Conservation (phyloP, 1,140 invertebrate genomes). For the Heliconius nattereri region DNA sequence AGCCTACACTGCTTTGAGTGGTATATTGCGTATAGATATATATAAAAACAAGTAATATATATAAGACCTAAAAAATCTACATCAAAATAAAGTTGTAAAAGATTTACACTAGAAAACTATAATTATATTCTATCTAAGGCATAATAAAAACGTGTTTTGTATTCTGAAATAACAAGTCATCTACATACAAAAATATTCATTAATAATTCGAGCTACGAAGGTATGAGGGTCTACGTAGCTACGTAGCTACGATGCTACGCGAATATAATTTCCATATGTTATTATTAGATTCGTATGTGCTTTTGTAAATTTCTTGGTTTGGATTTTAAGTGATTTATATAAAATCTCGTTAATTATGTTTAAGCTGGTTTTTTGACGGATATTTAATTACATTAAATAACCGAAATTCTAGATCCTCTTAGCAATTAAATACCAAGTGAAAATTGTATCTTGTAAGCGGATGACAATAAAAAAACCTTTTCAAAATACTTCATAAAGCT, state of each 20-base stretch:
- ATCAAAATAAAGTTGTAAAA: neutral
- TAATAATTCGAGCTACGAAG: constrained; percentile 11
- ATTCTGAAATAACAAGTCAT: constrained; percentile 20
- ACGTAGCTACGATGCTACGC: constrained; percentile 10
- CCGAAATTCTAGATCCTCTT: no score
- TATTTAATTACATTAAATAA: neutral
- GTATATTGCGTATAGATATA: no score
- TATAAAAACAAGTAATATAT: no score
- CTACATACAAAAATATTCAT: constrained; percentile 20
- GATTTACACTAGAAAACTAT: neutral
- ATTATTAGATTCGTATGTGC: constrained; percentile 6
- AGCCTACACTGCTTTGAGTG: no score
- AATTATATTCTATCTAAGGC: constrained; percentile 4
- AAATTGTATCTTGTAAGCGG: no score
- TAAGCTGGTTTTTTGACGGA: neutral
- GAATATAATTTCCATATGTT: constrained; percentile 5
- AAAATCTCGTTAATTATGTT: neutral
- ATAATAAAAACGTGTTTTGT: constrained; percentile 11
- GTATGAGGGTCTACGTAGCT: constrained; percentile 17
- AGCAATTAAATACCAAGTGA: no score
- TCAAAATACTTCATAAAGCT: no score
- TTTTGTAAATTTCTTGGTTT: neutral
- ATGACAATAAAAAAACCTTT: no score
- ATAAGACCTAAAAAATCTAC: no score
- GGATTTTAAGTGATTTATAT: neutral